phyloP scores from a whole-genome alignment of 2,888 invertebrate species.

The Ophonus ardosiacus region DNA sequence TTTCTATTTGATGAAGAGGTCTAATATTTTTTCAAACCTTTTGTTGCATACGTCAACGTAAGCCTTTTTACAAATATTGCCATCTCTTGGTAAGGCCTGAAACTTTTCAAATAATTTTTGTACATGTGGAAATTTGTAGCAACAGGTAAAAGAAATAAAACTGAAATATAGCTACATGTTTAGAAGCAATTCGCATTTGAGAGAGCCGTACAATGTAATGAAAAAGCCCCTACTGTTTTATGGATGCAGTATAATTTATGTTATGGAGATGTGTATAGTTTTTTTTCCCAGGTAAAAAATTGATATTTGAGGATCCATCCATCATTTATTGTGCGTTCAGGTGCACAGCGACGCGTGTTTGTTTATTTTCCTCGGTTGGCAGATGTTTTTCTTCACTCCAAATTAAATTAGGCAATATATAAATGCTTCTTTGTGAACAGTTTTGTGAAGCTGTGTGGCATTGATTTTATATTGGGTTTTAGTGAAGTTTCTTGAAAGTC shows the following conservation, averaged over 20 bases:
- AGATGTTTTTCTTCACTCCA: constrained; percentile 42
- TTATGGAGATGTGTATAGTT: constrained; percentile 7
- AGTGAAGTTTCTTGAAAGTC: not conserved
- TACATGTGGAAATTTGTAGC: not conserved
- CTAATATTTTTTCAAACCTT: too few species aligned
- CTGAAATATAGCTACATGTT: constrained; percentile 16
- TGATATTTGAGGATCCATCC: constrained; percentile 59
- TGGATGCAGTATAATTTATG: constrained; percentile 37
- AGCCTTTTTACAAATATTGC: too few species aligned
- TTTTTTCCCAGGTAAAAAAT: constrained; percentile 27
- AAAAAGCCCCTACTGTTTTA: constrained; percentile 58
- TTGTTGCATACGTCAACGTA: too few species aligned
- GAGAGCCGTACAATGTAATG: constrained; percentile 48
- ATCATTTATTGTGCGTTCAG: constrained; percentile 46
- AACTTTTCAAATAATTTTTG: too few species aligned
- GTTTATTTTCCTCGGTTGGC: constrained; percentile 44
- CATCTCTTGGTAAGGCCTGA: too few species aligned
- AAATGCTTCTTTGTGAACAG: not conserved
- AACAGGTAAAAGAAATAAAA: not conserved
- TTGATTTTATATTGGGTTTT: not conserved
- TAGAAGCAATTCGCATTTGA: constrained; percentile 32
- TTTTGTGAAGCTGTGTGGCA: not conserved
- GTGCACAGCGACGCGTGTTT: constrained; percentile 26
- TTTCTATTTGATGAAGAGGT: too few species aligned
- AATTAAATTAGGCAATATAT: constrained; percentile 15